These are phyloP conservation scores for Galago senegalensis DNA, from an alignment of 2,797 vertebrate species.

Conservation along the genomic window DNA sequence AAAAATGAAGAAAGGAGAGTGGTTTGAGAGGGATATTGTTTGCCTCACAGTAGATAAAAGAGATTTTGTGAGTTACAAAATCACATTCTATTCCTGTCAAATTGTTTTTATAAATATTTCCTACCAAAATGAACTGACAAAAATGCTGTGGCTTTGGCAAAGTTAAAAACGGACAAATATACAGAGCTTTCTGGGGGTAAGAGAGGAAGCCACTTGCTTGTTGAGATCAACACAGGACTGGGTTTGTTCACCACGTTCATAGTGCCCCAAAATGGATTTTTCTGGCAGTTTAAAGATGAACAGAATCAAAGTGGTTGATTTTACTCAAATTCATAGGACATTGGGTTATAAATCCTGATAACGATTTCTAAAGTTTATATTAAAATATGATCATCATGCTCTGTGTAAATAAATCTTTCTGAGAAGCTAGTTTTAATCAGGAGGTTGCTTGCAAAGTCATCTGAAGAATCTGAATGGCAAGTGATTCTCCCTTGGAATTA, in stretches of 20 bases:
- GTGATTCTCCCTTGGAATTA: not conserved
- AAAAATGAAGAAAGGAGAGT: not conserved
- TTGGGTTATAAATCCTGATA: not conserved
- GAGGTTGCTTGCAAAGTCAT: not conserved
- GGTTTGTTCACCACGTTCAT: not conserved
- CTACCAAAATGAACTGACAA: not conserved
- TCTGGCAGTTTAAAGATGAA: not conserved
- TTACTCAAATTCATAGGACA: not conserved
- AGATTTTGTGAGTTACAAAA: slow-evolving; percentile 11
- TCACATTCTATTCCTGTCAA: not conserved
- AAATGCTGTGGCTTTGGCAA: not conserved
- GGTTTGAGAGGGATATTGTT: not conserved
- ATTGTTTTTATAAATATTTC: slow-evolving; percentile 38
- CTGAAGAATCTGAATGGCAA: not conserved
- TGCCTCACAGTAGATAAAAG: not conserved
- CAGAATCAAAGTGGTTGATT: not conserved
- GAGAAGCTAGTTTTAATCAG: not conserved
- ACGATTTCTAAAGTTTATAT: not conserved
- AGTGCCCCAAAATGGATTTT: not conserved
- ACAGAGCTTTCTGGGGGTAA: not conserved
- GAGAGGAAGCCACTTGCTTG: not conserved
- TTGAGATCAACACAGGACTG: not conserved
- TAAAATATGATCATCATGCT: not conserved
- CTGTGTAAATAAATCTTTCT: not conserved
- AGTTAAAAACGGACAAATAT: not conserved